Evolutionary conservation across 2,888 invertebrate genomes (phyloP).

Genomic region (Sarcophaga rosellei): DNA sequence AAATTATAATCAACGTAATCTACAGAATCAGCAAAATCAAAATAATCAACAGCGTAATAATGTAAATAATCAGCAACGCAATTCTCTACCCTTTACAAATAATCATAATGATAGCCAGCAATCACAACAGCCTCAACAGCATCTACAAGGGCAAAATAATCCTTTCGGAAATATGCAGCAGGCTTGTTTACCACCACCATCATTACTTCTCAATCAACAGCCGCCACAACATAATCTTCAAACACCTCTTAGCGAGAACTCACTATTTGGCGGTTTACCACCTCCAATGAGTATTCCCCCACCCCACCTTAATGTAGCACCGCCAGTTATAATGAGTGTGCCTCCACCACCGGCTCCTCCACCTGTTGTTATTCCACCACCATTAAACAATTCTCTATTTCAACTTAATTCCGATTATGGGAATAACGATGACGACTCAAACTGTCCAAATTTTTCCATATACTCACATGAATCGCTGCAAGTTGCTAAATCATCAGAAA

Average conservation of each 20-base stretch:
- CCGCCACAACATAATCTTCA: constrained; percentile 49
- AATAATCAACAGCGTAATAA: constrained; percentile 66
- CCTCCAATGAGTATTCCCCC: constrained; percentile 70
- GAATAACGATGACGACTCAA: constrained; percentile 84
- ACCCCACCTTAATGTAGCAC: constrained; percentile 51
- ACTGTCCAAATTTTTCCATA: constrained; percentile 92
- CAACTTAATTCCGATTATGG: constrained; percentile 79
- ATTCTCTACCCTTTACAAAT: constrained; percentile 70
- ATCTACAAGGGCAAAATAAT: constrained; percentile 68
- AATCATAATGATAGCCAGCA: constrained; percentile 63
- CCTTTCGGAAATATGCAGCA: constrained; percentile 42
- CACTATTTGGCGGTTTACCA: constrained; percentile 74
- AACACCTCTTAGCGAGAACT: constrained; percentile 57
- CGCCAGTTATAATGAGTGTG: constrained; percentile 69
- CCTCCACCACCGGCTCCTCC: constrained; percentile 79
- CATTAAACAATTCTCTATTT: constrained; percentile 77
- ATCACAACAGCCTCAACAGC: constrained; percentile 66
- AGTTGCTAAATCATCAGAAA: constrained; percentile 78
- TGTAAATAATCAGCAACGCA: constrained; percentile 65
- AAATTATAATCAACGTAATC: constrained; percentile 75
- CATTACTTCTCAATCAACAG: constrained; percentile 35
- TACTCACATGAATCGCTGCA: constrained; percentile 92
- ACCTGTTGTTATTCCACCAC: constrained; percentile 75
- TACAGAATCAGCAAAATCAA: constrained; percentile 70
- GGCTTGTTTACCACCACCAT: constrained; percentile 63